phyloP scores from a whole-genome alignment of 2,888 invertebrate species.

The Pristionchus fissidentatus region DNA sequence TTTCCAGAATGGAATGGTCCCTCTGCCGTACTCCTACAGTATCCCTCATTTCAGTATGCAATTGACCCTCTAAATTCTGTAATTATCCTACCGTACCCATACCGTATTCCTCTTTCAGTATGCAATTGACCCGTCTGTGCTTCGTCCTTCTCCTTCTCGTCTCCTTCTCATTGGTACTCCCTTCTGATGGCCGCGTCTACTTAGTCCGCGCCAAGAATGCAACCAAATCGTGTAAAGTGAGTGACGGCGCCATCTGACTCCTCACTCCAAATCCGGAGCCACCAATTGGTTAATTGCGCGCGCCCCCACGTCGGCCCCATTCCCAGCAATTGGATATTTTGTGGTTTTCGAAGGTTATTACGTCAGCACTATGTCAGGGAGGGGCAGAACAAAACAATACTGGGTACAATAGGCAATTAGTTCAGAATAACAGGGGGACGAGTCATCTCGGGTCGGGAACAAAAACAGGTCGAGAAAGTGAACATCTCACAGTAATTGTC shows the following conservation, averaged over 20 bases:
- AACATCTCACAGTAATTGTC: too few relatives aligned
- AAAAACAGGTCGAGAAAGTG: too few relatives aligned
- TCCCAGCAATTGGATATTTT: not conserved
- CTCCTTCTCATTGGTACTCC: not conserved
- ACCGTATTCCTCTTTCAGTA: not conserved
- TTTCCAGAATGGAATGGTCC: too few relatives aligned
- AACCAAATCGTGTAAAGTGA: slow-evolving; percentile 44
- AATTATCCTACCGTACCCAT: slow-evolving; percentile 17
- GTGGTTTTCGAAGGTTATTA: too few relatives aligned
- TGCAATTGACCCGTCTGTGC: not conserved
- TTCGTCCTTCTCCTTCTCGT: not conserved
- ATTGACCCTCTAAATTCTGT: too few relatives aligned
- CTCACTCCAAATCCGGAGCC: not conserved
- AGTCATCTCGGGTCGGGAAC: too few relatives aligned
- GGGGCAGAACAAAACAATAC: too few relatives aligned
- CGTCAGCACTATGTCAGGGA: not conserved
- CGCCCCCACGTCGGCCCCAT: not conserved
- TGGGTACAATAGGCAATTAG: too few relatives aligned
- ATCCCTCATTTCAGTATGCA: not conserved
- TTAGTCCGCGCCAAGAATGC: slow-evolving; percentile 40
- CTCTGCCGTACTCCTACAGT: not conserved
- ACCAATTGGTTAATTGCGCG: not conserved
- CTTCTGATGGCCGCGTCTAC: slow-evolving; percentile 30
- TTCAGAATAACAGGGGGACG: too few relatives aligned
- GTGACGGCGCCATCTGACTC: not conserved